Evolutionary conservation across 2,888 invertebrate species (phyloP).

Genomic region (Periphyllus acericola): DNA sequence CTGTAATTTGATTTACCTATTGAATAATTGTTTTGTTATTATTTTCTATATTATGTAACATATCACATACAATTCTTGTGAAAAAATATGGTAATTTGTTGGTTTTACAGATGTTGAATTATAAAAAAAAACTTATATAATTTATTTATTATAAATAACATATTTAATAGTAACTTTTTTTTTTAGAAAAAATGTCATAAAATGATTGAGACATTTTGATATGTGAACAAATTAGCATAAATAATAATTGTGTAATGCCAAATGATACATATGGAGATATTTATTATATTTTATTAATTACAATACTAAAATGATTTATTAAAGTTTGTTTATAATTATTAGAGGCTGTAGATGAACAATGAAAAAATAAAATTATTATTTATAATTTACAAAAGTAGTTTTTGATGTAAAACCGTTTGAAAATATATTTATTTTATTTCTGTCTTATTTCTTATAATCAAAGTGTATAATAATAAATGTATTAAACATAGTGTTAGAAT

Average conservation of each 20-base stretch:
- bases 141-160: background rate
- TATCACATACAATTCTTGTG: background rate
- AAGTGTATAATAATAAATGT: background rate
- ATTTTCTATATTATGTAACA: background rate
- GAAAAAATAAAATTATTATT: background rate
- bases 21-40: slow-evolving; percentile 22
- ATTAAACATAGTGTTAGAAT: background rate
- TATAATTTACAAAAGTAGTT: background rate
- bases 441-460: background rate
- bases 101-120: background rate
- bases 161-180: slow-evolving; percentile 16
- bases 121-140: background rate
- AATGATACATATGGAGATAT: background rate
- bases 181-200: background rate
- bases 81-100: slow-evolving; percentile 1
- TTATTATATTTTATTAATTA: background rate
- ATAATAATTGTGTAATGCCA: background rate
- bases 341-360: slow-evolving; percentile 23
- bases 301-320: slow-evolving; percentile 10
- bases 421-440: background rate
- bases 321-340: slow-evolving; percentile 12
- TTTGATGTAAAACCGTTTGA: background rate
- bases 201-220: background rate
- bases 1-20: background rate
- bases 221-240: slow-evolving; percentile 21